Conservation (phyloP, 2,888 invertebrate species). For the Neoascia interrupta region DNA sequence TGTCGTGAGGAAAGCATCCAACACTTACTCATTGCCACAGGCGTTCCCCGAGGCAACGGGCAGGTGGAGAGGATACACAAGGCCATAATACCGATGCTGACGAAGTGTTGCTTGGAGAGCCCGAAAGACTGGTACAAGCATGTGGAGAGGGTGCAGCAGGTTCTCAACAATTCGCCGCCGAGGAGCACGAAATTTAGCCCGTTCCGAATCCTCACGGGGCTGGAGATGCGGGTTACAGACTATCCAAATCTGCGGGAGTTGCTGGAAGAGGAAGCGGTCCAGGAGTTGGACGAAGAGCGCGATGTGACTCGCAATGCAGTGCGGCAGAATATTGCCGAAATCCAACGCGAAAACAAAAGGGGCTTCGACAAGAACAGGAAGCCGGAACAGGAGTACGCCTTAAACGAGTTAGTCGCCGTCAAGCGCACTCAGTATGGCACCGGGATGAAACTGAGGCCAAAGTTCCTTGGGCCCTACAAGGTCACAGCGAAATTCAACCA, state of each 20-base stretch:
- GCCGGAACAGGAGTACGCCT: slow-evolving; percentile 18
- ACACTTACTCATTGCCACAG: not conserved
- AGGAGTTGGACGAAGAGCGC: slow-evolving; percentile 4
- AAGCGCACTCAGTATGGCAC: slow-evolving; percentile 51
- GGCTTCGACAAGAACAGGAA: slow-evolving; percentile 14
- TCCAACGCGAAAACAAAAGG: slow-evolving; percentile 38
- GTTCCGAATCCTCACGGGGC: slow-evolving; percentile 5
- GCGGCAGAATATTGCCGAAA: slow-evolving; percentile 20
- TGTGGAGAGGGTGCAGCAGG: slow-evolving; percentile 70
- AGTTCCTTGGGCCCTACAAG: slow-evolving; percentile 41
- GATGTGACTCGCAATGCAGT: slow-evolving; percentile 32
- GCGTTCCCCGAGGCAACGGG: slow-evolving; percentile 72
- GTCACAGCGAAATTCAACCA: slow-evolving; percentile 8
- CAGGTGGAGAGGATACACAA: slow-evolving; percentile 74
- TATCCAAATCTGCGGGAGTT: not conserved
- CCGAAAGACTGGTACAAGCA: slow-evolving; percentile 73
- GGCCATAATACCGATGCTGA: slow-evolving; percentile 72
- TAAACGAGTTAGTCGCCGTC: slow-evolving; percentile 49
- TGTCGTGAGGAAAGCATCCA: not conserved
- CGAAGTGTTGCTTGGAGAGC: slow-evolving; percentile 73
- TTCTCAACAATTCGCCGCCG: slow-evolving; percentile 71
- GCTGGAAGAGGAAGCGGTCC: not conserved
- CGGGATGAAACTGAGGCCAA: slow-evolving; percentile 29
- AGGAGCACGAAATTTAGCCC: slow-evolving; percentile 66
- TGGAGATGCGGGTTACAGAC: slow-evolving; percentile 3